Evolutionary conservation across 2,888 invertebrate genomes (phyloP), one percentile per base, ranked within the genome.

Genomic region (Masnerella sp.): DNA sequence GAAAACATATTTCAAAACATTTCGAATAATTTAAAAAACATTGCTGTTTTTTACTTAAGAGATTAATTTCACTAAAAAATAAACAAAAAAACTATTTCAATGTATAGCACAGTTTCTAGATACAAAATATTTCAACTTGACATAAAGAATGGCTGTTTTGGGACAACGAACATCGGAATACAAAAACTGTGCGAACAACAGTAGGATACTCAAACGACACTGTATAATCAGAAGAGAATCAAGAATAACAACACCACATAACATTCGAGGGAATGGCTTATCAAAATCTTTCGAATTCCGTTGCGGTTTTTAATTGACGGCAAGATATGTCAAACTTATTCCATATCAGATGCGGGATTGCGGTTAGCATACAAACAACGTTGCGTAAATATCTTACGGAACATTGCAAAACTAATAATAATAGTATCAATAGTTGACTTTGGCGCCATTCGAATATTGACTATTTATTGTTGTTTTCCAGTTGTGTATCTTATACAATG

Each of bases 251-350:
- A 12, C 52, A 38, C 36, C 42, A 45, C 47, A 45, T 17, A 36
- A 36, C 64, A 45, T 38, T 20, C 51, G 36, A 56, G 38, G 45
- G 49, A 62, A 71, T 71, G 36, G 64, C 64, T 71, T 71, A 71
- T 71, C 71, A 71, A 58, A 71, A 71, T 58, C 58, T 64, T 71
- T 71, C 43, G 71, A 58, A 71, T 71, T 58, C 71, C 58, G 38
- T 28, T 58, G 64, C 28, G 51, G 71, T 40, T 56, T 71, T 51
- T 25, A 71, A 64, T 64, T 49, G 70, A 70, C 70, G 64, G 49
- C 9, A 49, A 56, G 62, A 62, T 64, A 64, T 58, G 62, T 69
- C 51, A 20, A 28, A 49, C 70, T 54, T 70, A 64, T 70, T 58
- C 49, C 54, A 49, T 70, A 62, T 70, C 61, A 54, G 62, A 20